Base-by-base conservation (phyloP, 1,140 invertebrate species). In the Macrosteles quadrilineatus region DNA sequence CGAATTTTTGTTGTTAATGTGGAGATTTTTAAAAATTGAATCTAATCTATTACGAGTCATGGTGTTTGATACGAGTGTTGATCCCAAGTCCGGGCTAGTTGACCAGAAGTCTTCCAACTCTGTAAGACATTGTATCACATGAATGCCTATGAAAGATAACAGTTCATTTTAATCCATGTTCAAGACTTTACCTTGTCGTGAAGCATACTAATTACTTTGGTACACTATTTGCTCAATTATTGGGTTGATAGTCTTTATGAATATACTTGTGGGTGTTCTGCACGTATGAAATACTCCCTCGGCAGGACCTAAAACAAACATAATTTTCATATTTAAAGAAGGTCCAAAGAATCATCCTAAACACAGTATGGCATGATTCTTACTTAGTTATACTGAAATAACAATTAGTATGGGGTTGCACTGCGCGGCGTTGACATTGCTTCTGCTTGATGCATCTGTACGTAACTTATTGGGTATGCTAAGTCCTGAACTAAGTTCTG, bases 41-140 rank as follows among this genome's bases (percentile, higher is more conserved):
- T 43, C 27, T 12, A 67, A 70, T 32, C 68, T 66, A 19, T 21
- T 45, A 21, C 62, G 30, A n/a, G 43, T 32, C 68, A 70, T 70
- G 19, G 68, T 29, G 21, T 64, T 57, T 40, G 25, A 40, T 29
- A 70, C 31, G 4, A 21, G 23, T 29, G 32, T 66, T 25, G 50
- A n/a, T 21, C 29, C 40, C 29, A 50, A 50, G 14, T 67, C 66
- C 17, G 23, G 21, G 21, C 17, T 19, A 25, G 47, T 50, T 14
- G 66, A 2, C 45, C 45, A 67, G 47, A 47, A 67, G 17, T 43
- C 36, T 43, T 43, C 36, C 9, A 11, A 9, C 9, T 11, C 9
- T 9, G 36, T 11, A 43, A 17, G 17, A 43, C 17, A 43, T 43
- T 11, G 36, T 43, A 43, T 9, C 36, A 9, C 17, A 43, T 43